Evolutionary conservation across 2,797 vertebrate species (phyloP), one percentile per base, ranked within the genome.

Genomic region (Gephyroberyx darwinii): DNA sequence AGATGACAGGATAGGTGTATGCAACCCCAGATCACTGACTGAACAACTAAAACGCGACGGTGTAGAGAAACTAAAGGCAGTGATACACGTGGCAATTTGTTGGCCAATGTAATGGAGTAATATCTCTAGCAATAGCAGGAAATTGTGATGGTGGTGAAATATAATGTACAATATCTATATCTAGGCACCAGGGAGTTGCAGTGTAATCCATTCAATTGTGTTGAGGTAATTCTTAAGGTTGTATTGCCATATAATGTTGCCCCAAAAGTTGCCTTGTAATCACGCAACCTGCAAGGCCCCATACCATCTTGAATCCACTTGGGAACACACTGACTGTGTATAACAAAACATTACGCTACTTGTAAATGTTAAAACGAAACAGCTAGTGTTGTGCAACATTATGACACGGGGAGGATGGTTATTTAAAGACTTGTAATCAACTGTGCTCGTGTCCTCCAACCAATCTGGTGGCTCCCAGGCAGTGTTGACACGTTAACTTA

Each of bases 121-220:
- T 26, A 26, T 26, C 26, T 26, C 26, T 26, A 26, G 26, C 52
- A 63, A 75, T 48, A 69, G 67, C 26, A 26, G 26, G 26, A 26
- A 26, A 26, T 26, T 26, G 26, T 26, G 67, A 79, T 63, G 41
- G 45, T 64, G 58, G 33, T 67, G 59, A 75, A 81, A 82, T 30
- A 54, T 51, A 66, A 51, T 64, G n/a, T 30, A 45, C 3, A 33
- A 53, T n/a, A 65, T 1, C 43, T 31, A 1, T 6, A 26, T 26
- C 26, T 26, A 26, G 26, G 2, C 26, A 26, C 26, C 26, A 26
- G 4, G 26, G 43, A 17, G 13, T 31, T 30, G 26, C 45, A 19
- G 33, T 8, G 12, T 22, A 17, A 62, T 56, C 48, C 12, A 33
- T 19, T 35, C 12, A 4, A n/a, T 35, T 37, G 19, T 16, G 12